Base-by-base conservation (phyloP, 92 coral and sea anemone genomes). In the Nematostella vectensis region DNA sequence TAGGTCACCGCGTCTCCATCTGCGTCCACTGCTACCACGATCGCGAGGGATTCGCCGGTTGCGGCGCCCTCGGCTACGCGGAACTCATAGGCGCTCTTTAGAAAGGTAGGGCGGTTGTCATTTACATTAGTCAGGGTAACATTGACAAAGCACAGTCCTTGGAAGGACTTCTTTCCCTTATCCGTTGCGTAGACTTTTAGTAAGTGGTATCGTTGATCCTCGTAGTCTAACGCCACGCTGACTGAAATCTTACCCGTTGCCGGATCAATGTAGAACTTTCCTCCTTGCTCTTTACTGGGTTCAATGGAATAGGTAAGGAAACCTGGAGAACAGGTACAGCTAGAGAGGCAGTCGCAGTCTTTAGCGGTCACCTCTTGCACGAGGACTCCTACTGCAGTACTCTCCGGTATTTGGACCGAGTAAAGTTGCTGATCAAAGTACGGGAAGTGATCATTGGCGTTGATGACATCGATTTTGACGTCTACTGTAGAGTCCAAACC, bases 271-370 rank as follows among this genome's bases (percentile, higher is more conserved):
- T 47, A 38, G 42, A 85, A 85, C 25, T 64, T 62, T 17, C 61
- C 59, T 1, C 72, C 75, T 20, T 18, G 11, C 23, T 51, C 22
- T 44, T 75, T 70, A 4, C 55, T 65, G 10, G 68, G 88, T 31
- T 18, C 58, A 1, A 89, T 60, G 47, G 83, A 61, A 59, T 61
- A 89, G 50, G 47, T 62, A 30, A 89, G 59, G 53, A 68, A 59
- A 27, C 82, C 84, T 8, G 54, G 51, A 29, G 72, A 24, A 50
- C 97, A 85, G 11, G 0, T 18, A 29, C 97, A 78, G 17, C 16
- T 39, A 37, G 69, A 40, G n/a, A 63, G 50, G 54, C 97, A 89
- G 50, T 89, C 97, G 30, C 84, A 74, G 77, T 89, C 97, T 19
- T 17, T 53, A 1, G 94, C 97, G 12, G 57, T 36, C 4, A 82